Evolutionary conservation across 2,113 vertebrate species (phyloP), one percentile per base, ranked within the genome.

Genomic region (Edolisoma coerulescens): DNA sequence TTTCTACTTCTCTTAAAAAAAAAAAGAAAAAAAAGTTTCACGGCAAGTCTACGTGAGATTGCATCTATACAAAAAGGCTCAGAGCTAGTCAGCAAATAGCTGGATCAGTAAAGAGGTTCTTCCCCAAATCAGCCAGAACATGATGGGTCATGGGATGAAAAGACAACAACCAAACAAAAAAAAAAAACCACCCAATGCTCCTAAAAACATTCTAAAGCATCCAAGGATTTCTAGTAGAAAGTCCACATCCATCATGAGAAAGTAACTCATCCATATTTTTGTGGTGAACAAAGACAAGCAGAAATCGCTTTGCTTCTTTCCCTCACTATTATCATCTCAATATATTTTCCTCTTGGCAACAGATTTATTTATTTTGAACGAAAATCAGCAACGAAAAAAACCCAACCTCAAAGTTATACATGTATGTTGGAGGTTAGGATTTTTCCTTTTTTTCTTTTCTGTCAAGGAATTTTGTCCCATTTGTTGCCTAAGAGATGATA

Each of bases 131-230:
- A 71, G 9, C 4, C 16, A 80, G 39, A 87, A 64, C 13, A 59
- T 33, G 60, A 50, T 35, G 81, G 44, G 41, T 20, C 18, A 80
- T 6, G 5, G 42, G 10, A 90, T 14, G 52, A 26, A 22, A 41
- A 63, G 63, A 52, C 44, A 77, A 63, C 35, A 79, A 65, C 11
- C 28, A 73, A 57, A 35, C 6, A 41, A 57, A 53, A 49, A 50
- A 35, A 5, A 18, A n/a, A n/a, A n/a, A n/a, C n/a, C 3, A 0
- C 44, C 1, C 50, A 73, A 23, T 3, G 17, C 32, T 74, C 39
- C 42, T 56, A 54, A 87, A 52, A 80, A 28, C 11, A 53, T 23
- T 53, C 15, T 44, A 53, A 42, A 53, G 16, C 5, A 32, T 26
- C 27, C 11, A 26, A 61, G 68, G 15, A 39, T 44, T 89, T 80